Percentiles rank a stretch among this genome's conserved stretches.
Conservation (phyloP, 2,888 invertebrate species). For the Lottia gigantea region DNA sequence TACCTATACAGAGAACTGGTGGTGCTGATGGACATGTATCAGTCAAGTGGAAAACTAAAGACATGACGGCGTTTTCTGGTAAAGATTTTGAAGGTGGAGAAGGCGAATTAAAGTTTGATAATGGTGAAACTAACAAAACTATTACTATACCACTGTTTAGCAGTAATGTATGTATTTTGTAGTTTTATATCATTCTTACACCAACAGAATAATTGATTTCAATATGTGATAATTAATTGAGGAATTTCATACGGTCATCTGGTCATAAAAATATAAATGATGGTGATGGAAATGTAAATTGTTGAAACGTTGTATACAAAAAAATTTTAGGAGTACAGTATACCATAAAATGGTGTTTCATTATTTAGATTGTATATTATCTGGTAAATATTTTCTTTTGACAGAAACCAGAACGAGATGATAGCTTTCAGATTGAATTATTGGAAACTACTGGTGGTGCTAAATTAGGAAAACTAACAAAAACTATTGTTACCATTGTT, state of each 20-base stretch:
- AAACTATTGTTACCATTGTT: constrained; percentile 74
- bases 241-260: no score
- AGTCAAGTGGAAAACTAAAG: constrained; percentile 72
- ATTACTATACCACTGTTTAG: constrained; percentile 73
- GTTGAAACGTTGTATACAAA: no score
- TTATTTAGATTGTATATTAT: no score
- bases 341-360: no score
- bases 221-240: no score
- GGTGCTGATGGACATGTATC: constrained; percentile 73
- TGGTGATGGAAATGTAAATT: no score
- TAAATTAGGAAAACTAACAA: constrained; percentile 71
- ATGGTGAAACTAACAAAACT: constrained; percentile 70
- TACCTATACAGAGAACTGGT: constrained; percentile 70
- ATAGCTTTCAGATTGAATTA: constrained; percentile 74
- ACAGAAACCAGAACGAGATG: constrained; percentile 73
- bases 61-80: constrained; percentile 73
- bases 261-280: no score
- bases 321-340: no score
- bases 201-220: no score
- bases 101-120: constrained; percentile 69
- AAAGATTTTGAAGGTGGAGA: constrained; percentile 72
- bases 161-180: constrained; percentile 65
- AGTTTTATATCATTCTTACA: neutral
- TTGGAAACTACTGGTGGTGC: constrained; percentile 69
- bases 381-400: constrained; percentile 7